Base-by-base conservation (phyloP, 1,140 invertebrate species). In the Portunus trituberculatus region DNA sequence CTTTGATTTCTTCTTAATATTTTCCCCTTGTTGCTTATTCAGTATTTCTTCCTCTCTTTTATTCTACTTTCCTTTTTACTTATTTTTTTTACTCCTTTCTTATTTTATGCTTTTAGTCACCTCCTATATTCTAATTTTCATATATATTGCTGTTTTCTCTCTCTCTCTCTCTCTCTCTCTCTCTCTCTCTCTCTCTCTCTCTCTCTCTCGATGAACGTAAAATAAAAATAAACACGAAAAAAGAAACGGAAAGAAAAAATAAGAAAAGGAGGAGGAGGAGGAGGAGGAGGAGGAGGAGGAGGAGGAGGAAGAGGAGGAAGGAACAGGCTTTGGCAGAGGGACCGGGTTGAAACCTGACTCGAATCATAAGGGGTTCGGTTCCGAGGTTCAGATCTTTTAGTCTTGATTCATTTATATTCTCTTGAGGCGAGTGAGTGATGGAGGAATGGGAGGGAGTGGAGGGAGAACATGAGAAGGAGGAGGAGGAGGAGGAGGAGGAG, bases 401-500 rank as follows among this genome's bases (percentile, higher is more conserved):
- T 7, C 67, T n/a, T n/a, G 67, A 76, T n/a, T 76, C 52, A 76
- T 76, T n/a, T 76, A n/a, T 59, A 76, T 76, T 76, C 67, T n/a
- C 67, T 59, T 25, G 67, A 76, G 67, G 25, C 67, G 20, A n/a
- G n/a, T 25, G 67, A 76, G 16, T 76, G 67, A 76, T 76, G 67
- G 67, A 76, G n/a, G 67, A 76, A n/a, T 12, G 25, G 67, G 67
- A 76, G 59, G 59, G 20, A 20, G 59, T 12, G 59, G 59, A 76
- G 59, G 59, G 20, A 20, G 59, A 76, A 25, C 3, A 76, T 7
- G 59, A 76, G 59, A 20, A 76, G 59, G 59, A 76, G 20, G 20
- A 76, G 67, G 67, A 76, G 67, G 67, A 76, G 20, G 67, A 76
- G 67, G 67, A 76, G 67, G 67, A 76, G 67, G 67, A 76, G 67